These are phyloP conservation scores for Festucalex cinctus DNA, from an alignment of 2,113 vertebrate genomes.

Conservation along the genomic window DNA sequence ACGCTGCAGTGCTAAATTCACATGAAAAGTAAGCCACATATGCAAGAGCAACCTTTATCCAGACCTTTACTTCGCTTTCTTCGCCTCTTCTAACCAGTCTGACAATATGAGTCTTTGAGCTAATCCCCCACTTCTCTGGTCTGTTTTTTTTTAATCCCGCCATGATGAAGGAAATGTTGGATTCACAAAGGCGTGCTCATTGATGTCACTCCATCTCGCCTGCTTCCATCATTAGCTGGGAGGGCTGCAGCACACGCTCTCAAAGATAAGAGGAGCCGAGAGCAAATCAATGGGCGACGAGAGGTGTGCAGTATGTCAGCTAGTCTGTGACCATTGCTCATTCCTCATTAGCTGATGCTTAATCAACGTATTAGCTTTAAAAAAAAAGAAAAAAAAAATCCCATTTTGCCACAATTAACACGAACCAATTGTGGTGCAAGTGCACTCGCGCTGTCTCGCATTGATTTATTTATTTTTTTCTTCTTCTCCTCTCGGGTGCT, in stretches of 20 bases:
- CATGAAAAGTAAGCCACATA: slow-evolving; percentile 42
- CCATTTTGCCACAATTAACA: background rate
- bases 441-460: slow-evolving; percentile 18
- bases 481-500: slow-evolving; percentile 22
- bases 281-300: slow-evolving; percentile 47
- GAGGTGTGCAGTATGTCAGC: slow-evolving; percentile 46
- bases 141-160: slow-evolving; percentile 42
- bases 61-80: slow-evolving; percentile 40
- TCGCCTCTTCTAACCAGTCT: slow-evolving; percentile 18
- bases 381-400: background rate
- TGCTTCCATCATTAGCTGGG: slow-evolving; percentile 21
- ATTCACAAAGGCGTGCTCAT: slow-evolving; percentile 24
- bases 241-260: slow-evolving; percentile 35
- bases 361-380: background rate
- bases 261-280: slow-evolving; percentile 49
- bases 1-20: slow-evolving; percentile 42
- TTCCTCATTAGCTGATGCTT: slow-evolving; percentile 41
- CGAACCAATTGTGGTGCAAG: slow-evolving; percentile 1
- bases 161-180: slow-evolving; percentile 48
- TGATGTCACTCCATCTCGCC: slow-evolving; percentile 30
- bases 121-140: slow-evolving; percentile 48
- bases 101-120: slow-evolving; percentile 43
- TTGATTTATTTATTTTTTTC: too few species aligned
- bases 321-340: slow-evolving; percentile 27
- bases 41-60: slow-evolving; percentile 33